Base-by-base conservation (phyloP, 2,113 vertebrate genomes). In the Nannospalax galili region DNA sequence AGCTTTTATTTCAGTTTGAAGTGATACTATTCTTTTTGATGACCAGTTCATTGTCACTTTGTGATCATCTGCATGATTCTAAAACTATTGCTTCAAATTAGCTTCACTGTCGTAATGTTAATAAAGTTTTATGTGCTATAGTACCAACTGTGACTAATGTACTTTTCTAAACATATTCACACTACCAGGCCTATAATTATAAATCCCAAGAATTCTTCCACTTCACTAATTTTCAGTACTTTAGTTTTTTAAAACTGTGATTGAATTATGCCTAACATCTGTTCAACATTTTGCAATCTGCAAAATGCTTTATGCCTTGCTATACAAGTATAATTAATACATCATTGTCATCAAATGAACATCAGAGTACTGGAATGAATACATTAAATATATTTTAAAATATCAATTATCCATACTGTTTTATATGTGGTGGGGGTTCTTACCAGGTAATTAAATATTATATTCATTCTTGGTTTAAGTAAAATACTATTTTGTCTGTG, bases 81-180 rank as follows among this genome's bases (percentile, higher is more conserved):
- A 94, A 94, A 89, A 81, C 89, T 78, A 52, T 24, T 86, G 56
- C 45, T 94, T 95, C 40, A 88, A n/a, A 2, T 88, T 95, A 74
- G 16, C 11, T 92, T 77, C 28, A 64, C 84, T 91, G 40, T 69
- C 82, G 48, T 62, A 5, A 19, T 82, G 5, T 12, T 77, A 22
- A 81, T 90, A 60, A 80, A 93, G 81, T 88, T 88, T 60, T 65
- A 48, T 72, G 58, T 70, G 24, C 3, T 73, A 37, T 20, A 79
- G 58, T 82, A 92, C 10, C 73, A 16, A 65, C 62, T 64, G 62
- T 80, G 40, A 92, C 88, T 84, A 94, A 88, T 35, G 10, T 60
- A 89, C 14, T 37, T 92, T 81, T 72, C 20, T 40, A 69, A 87
- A 84, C 30, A 70, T 92, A 69, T 58, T 74, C 28, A 80, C 78